Conservation (phyloP, 2,797 vertebrate genomes). For the Kryptopterus vitreolus region DNA sequence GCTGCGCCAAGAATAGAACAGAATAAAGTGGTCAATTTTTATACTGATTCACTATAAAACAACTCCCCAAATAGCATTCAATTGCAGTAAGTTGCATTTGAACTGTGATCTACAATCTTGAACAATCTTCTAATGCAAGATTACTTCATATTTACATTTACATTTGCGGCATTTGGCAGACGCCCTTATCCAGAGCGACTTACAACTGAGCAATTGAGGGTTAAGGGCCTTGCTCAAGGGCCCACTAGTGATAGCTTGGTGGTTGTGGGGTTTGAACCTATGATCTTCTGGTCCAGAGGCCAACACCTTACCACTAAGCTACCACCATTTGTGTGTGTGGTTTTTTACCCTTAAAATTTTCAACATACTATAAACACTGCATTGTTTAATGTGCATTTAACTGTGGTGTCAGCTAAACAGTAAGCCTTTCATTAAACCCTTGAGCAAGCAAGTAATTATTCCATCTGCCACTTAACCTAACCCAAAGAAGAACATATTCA, state of each 20-base stretch:
- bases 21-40: background rate
- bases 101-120: background rate
- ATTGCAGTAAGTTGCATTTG: background rate
- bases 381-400: background rate
- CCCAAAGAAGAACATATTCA: background rate
- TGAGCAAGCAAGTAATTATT: conserved; percentile 3
- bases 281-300: no score
- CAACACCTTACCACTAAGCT: no score
- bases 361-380: background rate
- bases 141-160: background rate
- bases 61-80: background rate
- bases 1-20: background rate
- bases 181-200: no score
- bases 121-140: background rate
- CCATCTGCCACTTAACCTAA: background rate
- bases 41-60: background rate
- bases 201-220: no score
- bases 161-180: no score
- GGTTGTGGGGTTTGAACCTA: no score
- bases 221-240: no score
- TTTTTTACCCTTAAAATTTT: background rate
- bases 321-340: no score
- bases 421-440: conserved; percentile 19
- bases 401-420: background rate
- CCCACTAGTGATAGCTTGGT: no score